A percentile compares a stretch with the other conserved stretches of the same genome.
Conservation (phyloP, 2,113 vertebrate genomes). For the Eudyptes chrysolophus region DNA sequence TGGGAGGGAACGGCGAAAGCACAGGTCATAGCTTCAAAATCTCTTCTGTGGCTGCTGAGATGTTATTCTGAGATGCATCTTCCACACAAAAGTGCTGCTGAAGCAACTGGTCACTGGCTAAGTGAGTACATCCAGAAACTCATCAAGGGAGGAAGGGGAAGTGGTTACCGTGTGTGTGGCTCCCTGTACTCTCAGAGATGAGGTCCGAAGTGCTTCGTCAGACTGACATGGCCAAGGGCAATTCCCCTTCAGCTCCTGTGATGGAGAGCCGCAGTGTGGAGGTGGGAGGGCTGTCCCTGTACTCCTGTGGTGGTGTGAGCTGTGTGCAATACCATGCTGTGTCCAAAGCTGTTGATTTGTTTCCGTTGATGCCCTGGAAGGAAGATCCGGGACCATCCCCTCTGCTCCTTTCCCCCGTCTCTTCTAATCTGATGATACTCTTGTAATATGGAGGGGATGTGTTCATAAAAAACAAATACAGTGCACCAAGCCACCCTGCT, state of each 20-base stretch:
- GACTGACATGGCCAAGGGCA: neutral
- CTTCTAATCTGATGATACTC: neutral
- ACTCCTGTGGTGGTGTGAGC: neutral
- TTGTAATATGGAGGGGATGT: accelerated
- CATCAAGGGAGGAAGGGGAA: neutral
- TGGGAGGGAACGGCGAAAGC: neutral
- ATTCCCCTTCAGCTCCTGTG: neutral
- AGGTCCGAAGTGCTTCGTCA: neutral
- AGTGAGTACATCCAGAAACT: neutral
- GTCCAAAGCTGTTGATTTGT: neutral
- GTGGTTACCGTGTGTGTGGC: neutral
- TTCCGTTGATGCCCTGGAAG: neutral
- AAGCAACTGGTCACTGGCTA: neutral
- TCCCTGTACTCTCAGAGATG: neutral
- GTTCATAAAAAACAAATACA: neutral
- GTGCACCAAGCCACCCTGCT: neutral
- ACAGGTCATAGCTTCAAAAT: neutral
- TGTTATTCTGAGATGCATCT: neutral
- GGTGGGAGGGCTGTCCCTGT: neutral
- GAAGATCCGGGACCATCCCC: neutral
- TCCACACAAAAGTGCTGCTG: neutral
- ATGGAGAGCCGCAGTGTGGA: neutral
- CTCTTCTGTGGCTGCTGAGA: neutral
- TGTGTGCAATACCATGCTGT: neutral
- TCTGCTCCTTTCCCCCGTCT: neutral